Evolutionary conservation across 2,113 vertebrate species (phyloP), one percentile per base, ranked within the genome.

Genomic region (Sinocyclocheilus grahami): DNA sequence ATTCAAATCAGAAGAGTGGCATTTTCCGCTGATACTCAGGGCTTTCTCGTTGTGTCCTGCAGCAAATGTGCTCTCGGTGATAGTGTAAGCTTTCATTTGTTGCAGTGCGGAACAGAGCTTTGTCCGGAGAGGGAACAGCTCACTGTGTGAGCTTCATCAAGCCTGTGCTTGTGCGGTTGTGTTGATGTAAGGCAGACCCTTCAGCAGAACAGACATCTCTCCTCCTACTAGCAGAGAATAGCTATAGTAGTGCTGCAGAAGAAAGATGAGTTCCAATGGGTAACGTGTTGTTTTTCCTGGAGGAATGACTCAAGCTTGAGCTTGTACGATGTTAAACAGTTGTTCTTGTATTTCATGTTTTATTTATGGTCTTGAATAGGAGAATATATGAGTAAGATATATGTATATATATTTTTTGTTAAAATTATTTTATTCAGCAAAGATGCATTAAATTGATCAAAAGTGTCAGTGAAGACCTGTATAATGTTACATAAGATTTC

Each of bases 121-220:
- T 72, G 82, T 74, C 82, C 22, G 13, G 80, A 69, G 62, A 27
- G 80, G 18, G 65, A 53, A 69, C 48, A 46, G 81, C 39, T 37
- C 81, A 55, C 22, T 51, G 65, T 71, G 63, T 71, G 27, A 71
- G 81, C 42, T 46, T 80, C 78, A 24, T 62, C 37, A 1, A 60
- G 78, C 58, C 13, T 63, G 58, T 80, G 42, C 58, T 69, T 27
- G n/a, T 69, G 62, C 30, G 42, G 16, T 48, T 82, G n/a, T 82
- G 80, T 69, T 82, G 63, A 82, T 82, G 80, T 69, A 69, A 82
- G 63, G 42, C 63, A 82, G 80, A 24, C 78, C 78, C 78, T 63
- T 81, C 78, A 81, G 78, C 58, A 63, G 78, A 81, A 63, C 77
- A 62, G 30, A 55, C 30, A 20, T 79, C 77, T 55, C 24, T 77